Evolutionary conservation across 2,797 vertebrate genomes (phyloP), one percentile per base, ranked within the genome.

Genomic region (Smutsia gigantea): DNA sequence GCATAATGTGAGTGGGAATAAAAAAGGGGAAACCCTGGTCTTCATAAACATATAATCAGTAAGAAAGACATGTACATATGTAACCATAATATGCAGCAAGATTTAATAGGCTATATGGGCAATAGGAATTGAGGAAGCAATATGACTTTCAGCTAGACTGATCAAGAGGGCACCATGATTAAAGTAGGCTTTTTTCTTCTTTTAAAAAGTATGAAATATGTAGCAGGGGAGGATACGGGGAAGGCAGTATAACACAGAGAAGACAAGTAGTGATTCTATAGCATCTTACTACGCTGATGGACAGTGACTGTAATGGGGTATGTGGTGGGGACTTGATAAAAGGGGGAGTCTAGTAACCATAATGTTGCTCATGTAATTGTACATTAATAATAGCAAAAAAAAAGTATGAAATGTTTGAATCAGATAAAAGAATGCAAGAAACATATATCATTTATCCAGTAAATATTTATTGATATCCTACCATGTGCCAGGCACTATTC

Each of bases 391-490:
- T 39, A 5, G 37, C n/a, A n/a, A 5, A 39, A n/a, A 13, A 51
- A 75, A 51, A 82, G 39, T 4, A 42, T 93, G n/a, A 89, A 93
- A 55, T 69, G 89, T 90, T 94, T 87, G 59, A 93, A 81, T 93
- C 31, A 90, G 37, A 69, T 64, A 75, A 83, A 79, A 64, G 23
- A 91, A 69, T 37, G 18, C 27, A 89, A 75, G 34, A 83, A 93
- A 94, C 42, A 3, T 29, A 23, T 86, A 64, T 55, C 5, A 93
- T 87, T 85, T 90, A 90, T 25, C 79, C 27, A 89, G 87, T 42
- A 84, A 37, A 59, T 72, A 57, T 93, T 77, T 87, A 55, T 46
- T 75, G 74, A 87, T 49, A 18, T 78, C 46, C 68, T 96, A 55
- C 31, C 87, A 49, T 75, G 37, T 84, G 17, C 42, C 53, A 92